Evolutionary conservation across 1,140 invertebrate genomes (phyloP), one percentile per base, ranked within the genome.

Genomic region (Ylistrum balloti): DNA sequence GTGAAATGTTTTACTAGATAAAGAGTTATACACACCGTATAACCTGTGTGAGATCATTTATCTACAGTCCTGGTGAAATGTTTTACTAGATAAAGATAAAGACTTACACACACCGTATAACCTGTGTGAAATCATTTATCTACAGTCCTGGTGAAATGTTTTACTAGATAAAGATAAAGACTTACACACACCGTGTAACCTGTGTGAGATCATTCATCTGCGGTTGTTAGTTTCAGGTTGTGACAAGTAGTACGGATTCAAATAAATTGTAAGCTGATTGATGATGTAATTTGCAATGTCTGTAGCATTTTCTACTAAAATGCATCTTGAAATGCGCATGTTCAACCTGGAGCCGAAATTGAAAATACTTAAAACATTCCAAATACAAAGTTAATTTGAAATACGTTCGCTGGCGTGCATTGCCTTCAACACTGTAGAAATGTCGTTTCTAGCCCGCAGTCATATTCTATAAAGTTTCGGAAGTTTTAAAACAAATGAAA

Each of bases 161-260:
- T n/a, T n/a, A n/a, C n/a, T n/a, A n/a, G n/a, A n/a, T n/a, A n/a
- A n/a, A n/a, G n/a, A n/a, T n/a, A n/a, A n/a, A n/a, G n/a, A n/a
- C n/a, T n/a, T 48, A 48, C 3, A 48, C 15, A 48, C 45, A 48
- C 3, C 45, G 45, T 17, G 2, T 9, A 48, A 48, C 11, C 45
- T 17, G 11, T 48, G 45, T 1, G 13, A 48, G 45, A 48, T 20
- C 45, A 48, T 9, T 20, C 45, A 48, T n/a, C n/a, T n/a, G n/a
- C 22, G 56, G 56, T 74, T 74, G 56, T 74, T 74, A 74, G 56
- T 74, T 74, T 74, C 56, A 74, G 28, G n/a, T n/a, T 74, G n/a
- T 28, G 56, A n/a, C 2, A 74, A 74, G n/a, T 17, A 28, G 56
- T 74, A 74, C 5, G 56, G 56, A 5, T 74, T 74, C 56, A 74